Evolutionary conservation across 2,797 vertebrate genomes (phyloP).

Genomic region (Falco naumanni): DNA sequence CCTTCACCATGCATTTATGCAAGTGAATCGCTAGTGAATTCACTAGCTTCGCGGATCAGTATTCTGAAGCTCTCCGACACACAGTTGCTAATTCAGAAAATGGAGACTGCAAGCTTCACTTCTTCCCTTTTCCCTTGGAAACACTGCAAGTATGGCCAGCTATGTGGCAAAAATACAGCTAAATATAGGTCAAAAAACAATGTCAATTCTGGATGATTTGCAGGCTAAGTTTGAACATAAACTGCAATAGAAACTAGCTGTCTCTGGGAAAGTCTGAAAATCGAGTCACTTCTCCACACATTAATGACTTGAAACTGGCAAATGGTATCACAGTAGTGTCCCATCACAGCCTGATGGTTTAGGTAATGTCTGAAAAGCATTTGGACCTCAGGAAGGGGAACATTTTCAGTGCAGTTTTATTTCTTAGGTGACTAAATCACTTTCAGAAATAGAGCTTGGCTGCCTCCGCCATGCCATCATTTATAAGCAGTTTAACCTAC

Average conservation of each 20-base stretch:
- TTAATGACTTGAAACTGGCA: not conserved
- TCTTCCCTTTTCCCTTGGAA: not conserved
- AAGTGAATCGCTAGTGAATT: not conserved
- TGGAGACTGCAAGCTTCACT: not conserved
- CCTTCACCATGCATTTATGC: not conserved
- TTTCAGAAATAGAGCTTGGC: conserved; percentile 40
- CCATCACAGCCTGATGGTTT: conserved; percentile 17
- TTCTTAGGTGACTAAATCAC: conserved; percentile 21
- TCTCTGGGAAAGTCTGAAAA: not conserved
- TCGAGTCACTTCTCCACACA: not conserved
- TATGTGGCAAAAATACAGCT: not conserved
- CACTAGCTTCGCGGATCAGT: not conserved
- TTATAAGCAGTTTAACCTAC: conserved; percentile 6
- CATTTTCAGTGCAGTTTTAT: not conserved
- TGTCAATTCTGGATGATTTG: not conserved
- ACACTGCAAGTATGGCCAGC: not conserved
- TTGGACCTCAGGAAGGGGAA: not conserved
- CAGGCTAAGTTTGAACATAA: not conserved
- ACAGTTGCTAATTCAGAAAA: not conserved
- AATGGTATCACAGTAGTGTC: not conserved
- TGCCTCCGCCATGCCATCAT: conserved; percentile 8
- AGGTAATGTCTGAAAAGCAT: conserved; percentile 58
- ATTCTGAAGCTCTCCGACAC: not conserved
- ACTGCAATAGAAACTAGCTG: not conserved
- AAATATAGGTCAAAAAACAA: not conserved